These are phyloP conservation scores for Xiphophorus maculatus DNA, from an alignment of 2,113 vertebrate species.

Conservation along the genomic window DNA sequence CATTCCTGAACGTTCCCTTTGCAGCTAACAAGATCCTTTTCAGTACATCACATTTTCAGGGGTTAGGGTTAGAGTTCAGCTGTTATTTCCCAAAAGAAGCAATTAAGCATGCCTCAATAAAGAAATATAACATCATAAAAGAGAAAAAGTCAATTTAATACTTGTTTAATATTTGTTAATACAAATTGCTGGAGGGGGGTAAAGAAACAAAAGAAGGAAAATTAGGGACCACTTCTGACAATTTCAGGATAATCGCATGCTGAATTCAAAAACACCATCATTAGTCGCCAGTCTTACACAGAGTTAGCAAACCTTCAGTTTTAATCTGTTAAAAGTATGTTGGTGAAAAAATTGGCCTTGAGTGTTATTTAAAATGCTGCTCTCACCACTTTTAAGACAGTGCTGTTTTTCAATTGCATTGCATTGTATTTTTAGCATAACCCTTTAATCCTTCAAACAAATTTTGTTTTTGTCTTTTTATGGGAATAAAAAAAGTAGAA, in stretches of 20 bases:
- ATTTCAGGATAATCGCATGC: neutral
- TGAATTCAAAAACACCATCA: constrained; percentile 4
- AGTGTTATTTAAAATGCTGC: neutral
- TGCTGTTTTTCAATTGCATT: neutral
- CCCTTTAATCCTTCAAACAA: neutral
- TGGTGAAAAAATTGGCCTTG: neutral
- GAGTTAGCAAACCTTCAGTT: neutral
- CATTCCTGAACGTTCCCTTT: neutral
- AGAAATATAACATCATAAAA: neutral
- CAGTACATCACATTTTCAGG: neutral
- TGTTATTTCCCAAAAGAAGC: constrained; percentile 27
- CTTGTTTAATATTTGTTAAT: neutral
- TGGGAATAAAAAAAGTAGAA: neutral
- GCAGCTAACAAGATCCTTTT: neutral
- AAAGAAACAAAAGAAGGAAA: neutral
- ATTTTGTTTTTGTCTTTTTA: neutral
- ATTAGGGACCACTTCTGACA: neutral
- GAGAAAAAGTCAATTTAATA: constrained; percentile 6
- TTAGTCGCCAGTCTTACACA: neutral
- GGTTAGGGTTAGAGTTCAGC: constrained; percentile 17
- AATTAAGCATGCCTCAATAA: constrained; percentile 37
- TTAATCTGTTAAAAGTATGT: neutral
- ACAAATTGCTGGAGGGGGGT: neutral
- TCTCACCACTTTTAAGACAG: neutral
- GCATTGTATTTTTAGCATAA: neutral